Evolutionary conservation across 2,888 invertebrate genomes (phyloP).

Genomic region (Scelioninae gen. 2): DNA sequence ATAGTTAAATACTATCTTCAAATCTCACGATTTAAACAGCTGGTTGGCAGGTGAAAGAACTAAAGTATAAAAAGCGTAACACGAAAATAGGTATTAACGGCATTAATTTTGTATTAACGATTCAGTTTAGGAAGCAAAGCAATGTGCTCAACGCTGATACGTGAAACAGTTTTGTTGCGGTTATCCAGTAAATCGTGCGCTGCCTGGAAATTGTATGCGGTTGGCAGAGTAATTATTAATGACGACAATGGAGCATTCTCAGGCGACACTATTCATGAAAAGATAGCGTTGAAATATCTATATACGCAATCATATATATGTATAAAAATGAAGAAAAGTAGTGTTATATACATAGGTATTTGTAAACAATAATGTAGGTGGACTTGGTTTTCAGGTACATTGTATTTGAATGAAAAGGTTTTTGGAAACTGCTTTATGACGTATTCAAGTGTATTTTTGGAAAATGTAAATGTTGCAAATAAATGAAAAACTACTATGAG

Average conservation of each 20-base stretch:
- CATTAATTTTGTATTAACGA: slow-evolving; percentile 49
- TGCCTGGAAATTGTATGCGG: slow-evolving; percentile 59
- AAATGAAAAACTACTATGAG: too few species aligned
- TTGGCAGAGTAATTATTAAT: slow-evolving; percentile 61
- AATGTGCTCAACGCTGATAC: slow-evolving; percentile 37
- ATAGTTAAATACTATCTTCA: too few species aligned
- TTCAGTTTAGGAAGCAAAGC: slow-evolving; percentile 47
- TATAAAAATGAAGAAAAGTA: slow-evolving; percentile 19
- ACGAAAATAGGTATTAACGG: slow-evolving; percentile 17
- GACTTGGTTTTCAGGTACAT: too few species aligned
- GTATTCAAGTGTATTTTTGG: too few species aligned
- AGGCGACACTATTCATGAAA: slow-evolving; percentile 64
- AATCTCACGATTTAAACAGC: not conserved
- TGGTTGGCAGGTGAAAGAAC: not conserved
- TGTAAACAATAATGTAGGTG: slow-evolving; percentile 13
- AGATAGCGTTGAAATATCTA: slow-evolving; percentile 54
- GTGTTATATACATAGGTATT: not conserved
- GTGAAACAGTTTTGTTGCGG: slow-evolving; percentile 56
- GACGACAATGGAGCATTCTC: slow-evolving; percentile 65
- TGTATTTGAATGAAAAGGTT: too few species aligned
- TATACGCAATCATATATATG: too few species aligned
- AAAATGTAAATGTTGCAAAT: too few species aligned
- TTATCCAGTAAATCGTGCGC: slow-evolving; percentile 55
- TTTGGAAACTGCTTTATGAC: too few species aligned
- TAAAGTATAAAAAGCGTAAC: slow-evolving; percentile 8